Evolutionary conservation across 2,113 vertebrate genomes (phyloP), one percentile per base, ranked within the genome.

Genomic region (Daubentonia madagascariensis): DNA sequence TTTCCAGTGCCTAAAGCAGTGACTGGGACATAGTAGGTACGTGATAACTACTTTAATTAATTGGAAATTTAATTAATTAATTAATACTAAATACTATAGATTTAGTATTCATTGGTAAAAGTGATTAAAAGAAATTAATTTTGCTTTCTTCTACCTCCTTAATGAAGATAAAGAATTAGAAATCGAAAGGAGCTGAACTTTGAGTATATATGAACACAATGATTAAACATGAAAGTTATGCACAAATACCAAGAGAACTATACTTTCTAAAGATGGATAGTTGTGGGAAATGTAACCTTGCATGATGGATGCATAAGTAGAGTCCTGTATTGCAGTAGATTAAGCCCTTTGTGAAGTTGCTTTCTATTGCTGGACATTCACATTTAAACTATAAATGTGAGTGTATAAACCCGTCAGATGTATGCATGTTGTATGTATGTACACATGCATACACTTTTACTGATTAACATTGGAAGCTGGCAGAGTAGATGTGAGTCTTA

Each of bases 41-140:
- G 63, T 30, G 70, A 8, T 79, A 81, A 88, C 85, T 73, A 70
- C 54, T 90, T 94, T n/a, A n/a, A n/a, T n/a, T n/a, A n/a, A n/a
- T n/a, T n/a, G n/a, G n/a, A n/a, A n/a, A n/a, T n/a, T 78, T 80
- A 72, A 84, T 81, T 93, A 96, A 87, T 78, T 88, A 73, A 78
- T n/a, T n/a, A n/a, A n/a, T n/a, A n/a, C n/a, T n/a, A n/a, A n/a
- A n/a, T n/a, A n/a, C n/a, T n/a, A n/a, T n/a, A n/a, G 61, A 68
- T 88, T 91, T 88, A 76, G 57, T 89, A 84, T 67, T 95, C 57
- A 52, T 40, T 85, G 57, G n/a, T 84, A 73, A 88, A 93, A 57
- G 13, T 67, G 30, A 80, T 50, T 85, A 84, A 84, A 78, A 54
- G 37, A 40, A 94, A 87, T 81, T 32, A 90, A 76, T 43, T 63